These are phyloP conservation scores for Agapornis roseicollis DNA, from an alignment of 2,113 vertebrate species.

Conservation along the genomic window DNA sequence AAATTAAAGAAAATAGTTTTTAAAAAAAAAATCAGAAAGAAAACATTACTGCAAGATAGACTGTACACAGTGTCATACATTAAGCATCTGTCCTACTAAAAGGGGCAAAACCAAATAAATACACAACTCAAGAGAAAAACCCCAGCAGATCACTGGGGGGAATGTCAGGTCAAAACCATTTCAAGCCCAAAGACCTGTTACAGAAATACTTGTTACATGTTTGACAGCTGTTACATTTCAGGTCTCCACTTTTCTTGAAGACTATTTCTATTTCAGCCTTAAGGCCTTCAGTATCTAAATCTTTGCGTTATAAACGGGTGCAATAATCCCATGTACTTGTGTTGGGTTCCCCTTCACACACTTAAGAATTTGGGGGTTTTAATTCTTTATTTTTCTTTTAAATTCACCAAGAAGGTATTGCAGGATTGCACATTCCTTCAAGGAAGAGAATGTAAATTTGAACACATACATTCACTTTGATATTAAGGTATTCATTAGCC, in stretches of 20 bases:
- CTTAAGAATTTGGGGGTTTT: background rate
- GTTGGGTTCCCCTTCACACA: background rate
- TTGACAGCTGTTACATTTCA: conserved; percentile 44
- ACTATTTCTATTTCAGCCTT: conserved; percentile 19
- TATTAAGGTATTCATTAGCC: background rate
- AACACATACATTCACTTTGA: background rate
- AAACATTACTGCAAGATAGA: conserved; percentile 29
- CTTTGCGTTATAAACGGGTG: background rate
- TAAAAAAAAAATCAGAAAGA: background rate
- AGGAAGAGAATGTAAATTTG: background rate
- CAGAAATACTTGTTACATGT: conserved; percentile 25
- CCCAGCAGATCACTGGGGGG: background rate
- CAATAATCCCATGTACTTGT: background rate
- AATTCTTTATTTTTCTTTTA: background rate
- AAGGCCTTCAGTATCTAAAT: background rate
- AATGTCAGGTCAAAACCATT: conserved; percentile 34
- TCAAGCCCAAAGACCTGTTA: conserved; percentile 23
- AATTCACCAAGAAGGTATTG: background rate
- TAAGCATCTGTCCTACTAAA: conserved; percentile 1
- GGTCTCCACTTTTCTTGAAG: conserved; percentile 10
- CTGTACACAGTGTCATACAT: background rate
- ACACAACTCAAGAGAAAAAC: background rate
- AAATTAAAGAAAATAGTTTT: conserved; percentile 42
- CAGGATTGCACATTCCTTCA: background rate
- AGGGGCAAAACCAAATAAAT: conserved; percentile 16